phyloP scores from a whole-genome alignment of 2,113 vertebrate genomes.

The Callipepla californica region DNA sequence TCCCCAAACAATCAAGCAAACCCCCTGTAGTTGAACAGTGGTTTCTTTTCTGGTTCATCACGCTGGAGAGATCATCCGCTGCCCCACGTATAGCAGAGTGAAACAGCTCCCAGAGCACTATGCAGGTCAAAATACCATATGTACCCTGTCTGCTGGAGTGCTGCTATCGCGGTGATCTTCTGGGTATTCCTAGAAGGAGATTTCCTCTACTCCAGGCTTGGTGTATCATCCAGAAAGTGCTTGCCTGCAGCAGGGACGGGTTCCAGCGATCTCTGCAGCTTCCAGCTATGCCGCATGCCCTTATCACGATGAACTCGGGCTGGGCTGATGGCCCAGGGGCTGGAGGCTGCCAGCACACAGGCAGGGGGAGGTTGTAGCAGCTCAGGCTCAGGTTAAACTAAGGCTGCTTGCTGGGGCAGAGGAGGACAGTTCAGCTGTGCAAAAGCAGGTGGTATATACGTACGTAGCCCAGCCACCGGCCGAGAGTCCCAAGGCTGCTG shows the following conservation, averaged over 20 bases:
- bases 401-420: background rate
- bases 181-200: background rate
- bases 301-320: fast-evolving
- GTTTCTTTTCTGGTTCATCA: fast-evolving
- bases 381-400: fast-evolving
- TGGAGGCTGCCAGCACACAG: background rate
- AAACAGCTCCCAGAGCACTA: background rate
- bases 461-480: background rate
- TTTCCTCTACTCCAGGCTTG: background rate
- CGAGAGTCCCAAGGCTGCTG: background rate
- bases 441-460: background rate
- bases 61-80: background rate
- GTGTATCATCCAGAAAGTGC: background rate
- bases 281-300: background rate
- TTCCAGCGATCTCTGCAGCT: background rate
- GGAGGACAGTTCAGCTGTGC: background rate
- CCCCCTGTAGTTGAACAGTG: fast-evolving
- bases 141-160: background rate
- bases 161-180: background rate
- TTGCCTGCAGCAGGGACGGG: background rate
- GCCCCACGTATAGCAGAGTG: background rate
- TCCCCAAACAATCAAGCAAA: background rate
- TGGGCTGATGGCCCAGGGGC: background rate
- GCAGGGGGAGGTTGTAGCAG: background rate
- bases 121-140: background rate